Evolutionary conservation across 2,888 invertebrate species (phyloP).

Genomic region (Dicycla oo): DNA sequence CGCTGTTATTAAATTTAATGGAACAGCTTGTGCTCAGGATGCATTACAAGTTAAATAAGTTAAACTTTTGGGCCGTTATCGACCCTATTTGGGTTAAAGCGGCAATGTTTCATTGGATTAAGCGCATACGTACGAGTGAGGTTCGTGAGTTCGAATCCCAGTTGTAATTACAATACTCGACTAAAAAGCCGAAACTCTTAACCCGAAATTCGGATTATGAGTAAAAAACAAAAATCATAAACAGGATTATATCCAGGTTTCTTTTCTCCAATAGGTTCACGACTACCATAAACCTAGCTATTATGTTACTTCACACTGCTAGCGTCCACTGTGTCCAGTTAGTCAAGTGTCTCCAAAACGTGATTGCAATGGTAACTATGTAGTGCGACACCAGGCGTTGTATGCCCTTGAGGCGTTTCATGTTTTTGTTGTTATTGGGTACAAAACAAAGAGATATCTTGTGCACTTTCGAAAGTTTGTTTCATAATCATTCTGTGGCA

Average conservation of each 20-base stretch:
- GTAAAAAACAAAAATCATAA: not conserved
- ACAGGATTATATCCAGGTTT: too few species aligned
- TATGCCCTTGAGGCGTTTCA: conserved; percentile 47
- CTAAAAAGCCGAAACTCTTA: not conserved
- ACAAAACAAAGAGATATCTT: conserved; percentile 13
- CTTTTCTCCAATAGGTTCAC: not conserved
- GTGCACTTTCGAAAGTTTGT: conserved; percentile 44
- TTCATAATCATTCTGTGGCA: conserved; percentile 11
- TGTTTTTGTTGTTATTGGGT: conserved; percentile 31
- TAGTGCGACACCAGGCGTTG: conserved; percentile 12
- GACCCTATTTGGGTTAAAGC: too few species aligned
- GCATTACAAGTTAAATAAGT: too few species aligned
- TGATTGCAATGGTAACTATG: conserved; percentile 37
- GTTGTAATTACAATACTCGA: not conserved
- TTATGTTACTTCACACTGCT: not conserved
- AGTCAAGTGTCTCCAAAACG: conserved; percentile 25
- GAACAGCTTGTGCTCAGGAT: too few species aligned
- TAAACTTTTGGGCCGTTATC: too few species aligned
- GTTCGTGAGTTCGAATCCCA: not conserved
- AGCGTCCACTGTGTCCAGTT: conserved; percentile 26
- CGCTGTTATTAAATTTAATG: too few species aligned
- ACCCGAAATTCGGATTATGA: not conserved
- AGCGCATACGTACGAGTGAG: not conserved
- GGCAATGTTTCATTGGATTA: not conserved
- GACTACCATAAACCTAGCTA: not conserved